phyloP scores from a whole-genome alignment of 2,797 vertebrate species.

The Furcifer pardalis region DNA sequence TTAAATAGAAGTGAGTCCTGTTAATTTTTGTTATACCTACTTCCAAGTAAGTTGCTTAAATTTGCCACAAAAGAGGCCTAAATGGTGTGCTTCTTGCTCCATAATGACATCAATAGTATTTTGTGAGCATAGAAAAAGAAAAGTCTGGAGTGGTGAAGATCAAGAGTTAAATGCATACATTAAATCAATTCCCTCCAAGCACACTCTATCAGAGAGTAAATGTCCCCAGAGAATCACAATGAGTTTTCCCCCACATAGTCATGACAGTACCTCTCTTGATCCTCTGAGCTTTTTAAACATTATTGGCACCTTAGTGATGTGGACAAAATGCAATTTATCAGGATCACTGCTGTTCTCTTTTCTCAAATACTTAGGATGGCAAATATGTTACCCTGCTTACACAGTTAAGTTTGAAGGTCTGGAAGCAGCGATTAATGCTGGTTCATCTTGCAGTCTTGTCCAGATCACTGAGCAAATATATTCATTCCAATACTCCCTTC shows the following conservation, averaged over 20 bases:
- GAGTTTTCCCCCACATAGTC: constrained; percentile 57
- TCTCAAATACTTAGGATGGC: constrained; percentile 42
- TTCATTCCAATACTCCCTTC: neutral
- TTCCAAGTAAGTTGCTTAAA: neutral
- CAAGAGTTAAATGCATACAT: constrained; percentile 63
- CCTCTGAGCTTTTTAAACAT: constrained; percentile 54
- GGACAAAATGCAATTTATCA: constrained; percentile 65
- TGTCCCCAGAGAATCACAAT: constrained; percentile 60
- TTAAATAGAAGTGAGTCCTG: neutral
- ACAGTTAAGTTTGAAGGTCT: constrained; percentile 39
- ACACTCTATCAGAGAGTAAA: constrained; percentile 52
- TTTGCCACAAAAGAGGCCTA: neutral
- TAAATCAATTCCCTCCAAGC: constrained; percentile 54
- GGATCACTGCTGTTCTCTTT: constrained; percentile 25
- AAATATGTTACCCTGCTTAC: constrained; percentile 39
- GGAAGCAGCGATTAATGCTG: constrained; percentile 17
- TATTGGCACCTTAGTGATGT: constrained; percentile 52
- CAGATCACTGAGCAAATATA: neutral
- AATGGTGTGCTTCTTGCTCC: constrained; percentile 42
- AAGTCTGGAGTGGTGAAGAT: constrained; percentile 46
- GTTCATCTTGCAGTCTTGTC: neutral
- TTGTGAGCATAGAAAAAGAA: constrained; percentile 63
- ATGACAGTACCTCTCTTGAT: constrained; percentile 55
- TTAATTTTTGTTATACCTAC: neutral
- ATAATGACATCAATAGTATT: constrained; percentile 61